Conservation (phyloP, 1,140 invertebrate species). For the Drosophila pandora region DNA sequence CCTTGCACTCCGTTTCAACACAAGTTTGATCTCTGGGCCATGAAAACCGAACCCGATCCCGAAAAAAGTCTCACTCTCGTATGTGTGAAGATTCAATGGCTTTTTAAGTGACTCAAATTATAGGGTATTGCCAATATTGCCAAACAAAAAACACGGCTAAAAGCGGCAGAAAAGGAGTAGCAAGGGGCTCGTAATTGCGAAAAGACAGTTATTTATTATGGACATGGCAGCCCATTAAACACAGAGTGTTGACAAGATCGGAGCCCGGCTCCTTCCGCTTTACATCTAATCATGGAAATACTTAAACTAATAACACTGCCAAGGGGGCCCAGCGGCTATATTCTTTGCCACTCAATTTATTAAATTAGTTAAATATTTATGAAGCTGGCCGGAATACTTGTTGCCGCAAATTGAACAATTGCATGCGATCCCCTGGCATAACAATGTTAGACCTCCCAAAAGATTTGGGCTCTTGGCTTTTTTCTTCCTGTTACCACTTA, state of each 20-base stretch:
- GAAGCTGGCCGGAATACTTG: conserved; percentile 24
- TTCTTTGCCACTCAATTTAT: conserved; percentile 51
- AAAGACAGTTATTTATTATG: conserved; percentile 19
- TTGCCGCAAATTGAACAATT: conserved; percentile 39
- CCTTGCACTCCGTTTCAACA: conserved; percentile 15
- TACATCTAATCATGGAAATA: conserved; percentile 24
- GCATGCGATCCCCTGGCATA: conserved; percentile 25
- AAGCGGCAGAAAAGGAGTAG: neutral
- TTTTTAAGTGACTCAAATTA: conserved; percentile 47
- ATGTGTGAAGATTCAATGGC: conserved; percentile 37
- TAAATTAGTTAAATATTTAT: conserved; percentile 52
- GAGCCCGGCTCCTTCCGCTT: conserved; percentile 7
- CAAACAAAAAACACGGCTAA: conserved; percentile 8
- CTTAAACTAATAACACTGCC: conserved; percentile 18
- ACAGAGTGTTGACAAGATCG: conserved; percentile 34
- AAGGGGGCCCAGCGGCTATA: conserved; percentile 2
- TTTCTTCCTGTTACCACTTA: conserved; percentile 30
- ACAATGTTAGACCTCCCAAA: conserved; percentile 42
- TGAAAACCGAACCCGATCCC: conserved; percentile 8
- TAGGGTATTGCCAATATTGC: neutral
- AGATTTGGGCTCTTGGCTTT: conserved; percentile 12
- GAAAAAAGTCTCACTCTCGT: conserved; percentile 15
- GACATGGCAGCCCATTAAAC: conserved; percentile 14
- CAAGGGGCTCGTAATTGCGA: neutral
- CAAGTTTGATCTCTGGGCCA: conserved; percentile 13